These are phyloP conservation scores for Papilio helenus DNA, from an alignment of 1,140 invertebrate species.

Conservation along the genomic window DNA sequence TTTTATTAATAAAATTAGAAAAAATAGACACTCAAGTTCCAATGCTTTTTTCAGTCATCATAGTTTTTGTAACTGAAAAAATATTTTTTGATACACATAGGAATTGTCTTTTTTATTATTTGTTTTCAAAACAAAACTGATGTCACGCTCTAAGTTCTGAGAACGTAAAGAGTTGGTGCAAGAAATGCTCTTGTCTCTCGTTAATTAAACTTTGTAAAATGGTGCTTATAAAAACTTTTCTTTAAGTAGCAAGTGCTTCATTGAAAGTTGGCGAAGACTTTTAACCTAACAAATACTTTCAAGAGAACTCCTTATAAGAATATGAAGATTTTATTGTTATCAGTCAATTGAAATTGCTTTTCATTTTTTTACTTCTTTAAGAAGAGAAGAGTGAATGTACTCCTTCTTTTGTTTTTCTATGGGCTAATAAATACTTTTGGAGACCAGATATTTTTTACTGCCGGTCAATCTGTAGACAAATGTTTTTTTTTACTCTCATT, in stretches of 20 bases:
- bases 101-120: not conserved
- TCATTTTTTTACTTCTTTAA: not conserved
- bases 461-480: no score
- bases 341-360: not conserved
- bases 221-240: constrained; percentile 34
- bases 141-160: not conserved
- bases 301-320: not conserved
- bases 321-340: not conserved
- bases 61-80: no score
- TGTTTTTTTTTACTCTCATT: no score
- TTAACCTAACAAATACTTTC: constrained; percentile 21
- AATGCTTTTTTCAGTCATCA: no score
- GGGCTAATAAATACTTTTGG: no score
- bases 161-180: not conserved
- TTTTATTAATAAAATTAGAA: no score
- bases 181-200: not conserved
- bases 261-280: constrained; percentile 24
- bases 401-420: no score
- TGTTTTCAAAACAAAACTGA: not conserved
- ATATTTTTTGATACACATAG: no score
- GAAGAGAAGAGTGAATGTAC: no score
- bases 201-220: constrained; percentile 30
- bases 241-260: constrained; percentile 32
- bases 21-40: no score
- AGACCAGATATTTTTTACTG: no score